A percentile compares a stretch with the other conserved stretches of the same genome.
Evolutionary conservation across 2,113 vertebrate genomes (phyloP).

Genomic region (Loxodonta africana): DNA sequence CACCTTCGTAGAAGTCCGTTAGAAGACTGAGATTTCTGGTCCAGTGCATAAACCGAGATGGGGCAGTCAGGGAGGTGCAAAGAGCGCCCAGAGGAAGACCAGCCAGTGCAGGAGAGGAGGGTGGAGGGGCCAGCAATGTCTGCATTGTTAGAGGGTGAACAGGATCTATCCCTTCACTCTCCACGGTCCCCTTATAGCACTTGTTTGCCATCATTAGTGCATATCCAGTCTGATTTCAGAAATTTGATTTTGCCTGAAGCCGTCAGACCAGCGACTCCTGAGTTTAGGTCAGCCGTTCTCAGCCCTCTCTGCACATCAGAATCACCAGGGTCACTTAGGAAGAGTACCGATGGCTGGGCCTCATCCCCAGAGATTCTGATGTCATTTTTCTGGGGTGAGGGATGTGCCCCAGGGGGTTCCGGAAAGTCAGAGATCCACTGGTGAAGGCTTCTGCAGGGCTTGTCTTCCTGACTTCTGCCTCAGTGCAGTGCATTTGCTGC

Average conservation of each 20-base stretch:
- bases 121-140: not conserved
- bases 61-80: not conserved
- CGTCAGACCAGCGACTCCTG: slow-evolving; percentile 8
- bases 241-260: slow-evolving; percentile 33
- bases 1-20: not conserved
- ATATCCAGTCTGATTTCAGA: not conserved
- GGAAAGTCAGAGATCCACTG: not conserved
- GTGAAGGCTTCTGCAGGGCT: not conserved
- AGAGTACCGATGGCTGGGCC: not conserved
- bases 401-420: not conserved
- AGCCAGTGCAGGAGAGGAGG: not conserved
- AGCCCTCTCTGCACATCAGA: not conserved
- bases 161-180: not conserved
- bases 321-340: not conserved
- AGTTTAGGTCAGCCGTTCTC: not conserved
- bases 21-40: not conserved
- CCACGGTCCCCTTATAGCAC: not conserved
- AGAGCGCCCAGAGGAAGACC: not conserved
- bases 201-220: not conserved
- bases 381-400: not conserved
- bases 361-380: not conserved
- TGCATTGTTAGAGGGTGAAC: not conserved
- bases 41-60: not conserved
- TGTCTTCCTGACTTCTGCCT: not conserved
- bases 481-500: not conserved